phyloP scores from a whole-genome alignment of 1,140 invertebrate genomes.

The Leptinotarsa lineolata region DNA sequence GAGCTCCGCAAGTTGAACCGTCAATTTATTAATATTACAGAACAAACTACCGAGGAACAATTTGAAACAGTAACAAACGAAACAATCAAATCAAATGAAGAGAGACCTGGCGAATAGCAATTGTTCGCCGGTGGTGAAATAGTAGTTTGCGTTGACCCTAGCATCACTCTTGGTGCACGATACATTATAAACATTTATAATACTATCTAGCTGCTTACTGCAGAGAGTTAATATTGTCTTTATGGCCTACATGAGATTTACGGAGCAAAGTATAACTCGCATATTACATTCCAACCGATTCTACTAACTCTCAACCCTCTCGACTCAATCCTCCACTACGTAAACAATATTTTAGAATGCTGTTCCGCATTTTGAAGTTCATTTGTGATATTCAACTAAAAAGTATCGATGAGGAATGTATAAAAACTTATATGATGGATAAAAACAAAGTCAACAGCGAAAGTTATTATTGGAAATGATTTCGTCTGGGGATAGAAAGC shows the following conservation, averaged over 20 bases:
- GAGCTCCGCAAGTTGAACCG: too few relatives aligned
- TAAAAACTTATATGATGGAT: too few relatives aligned
- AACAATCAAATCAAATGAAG: neutral
- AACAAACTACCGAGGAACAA: too few relatives aligned
- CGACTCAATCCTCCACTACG: neutral
- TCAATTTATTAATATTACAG: too few relatives aligned
- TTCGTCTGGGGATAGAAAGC: too few relatives aligned
- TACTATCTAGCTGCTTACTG: slow-evolving; percentile 41
- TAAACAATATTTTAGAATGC: neutral
- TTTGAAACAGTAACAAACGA: too few relatives aligned
- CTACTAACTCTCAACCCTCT: slow-evolving; percentile 3
- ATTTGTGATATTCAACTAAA: too few relatives aligned
- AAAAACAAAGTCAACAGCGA: too few relatives aligned
- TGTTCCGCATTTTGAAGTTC: too few relatives aligned
- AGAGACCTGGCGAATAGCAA: neutral
- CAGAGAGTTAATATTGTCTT: slow-evolving; percentile 49
- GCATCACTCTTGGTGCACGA: slow-evolving; percentile 25
- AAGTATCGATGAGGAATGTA: too few relatives aligned
- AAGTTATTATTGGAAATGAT: too few relatives aligned
- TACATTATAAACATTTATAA: slow-evolving; percentile 44
- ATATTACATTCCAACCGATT: slow-evolving; percentile 44
- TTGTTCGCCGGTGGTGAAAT: neutral
- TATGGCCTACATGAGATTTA: slow-evolving; percentile 48
- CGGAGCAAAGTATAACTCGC: slow-evolving; percentile 43
- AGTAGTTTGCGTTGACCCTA: neutral